These are phyloP conservation scores for Hemiprocne comata DNA, from an alignment of 2,113 vertebrate species.

Conservation along the genomic window DNA sequence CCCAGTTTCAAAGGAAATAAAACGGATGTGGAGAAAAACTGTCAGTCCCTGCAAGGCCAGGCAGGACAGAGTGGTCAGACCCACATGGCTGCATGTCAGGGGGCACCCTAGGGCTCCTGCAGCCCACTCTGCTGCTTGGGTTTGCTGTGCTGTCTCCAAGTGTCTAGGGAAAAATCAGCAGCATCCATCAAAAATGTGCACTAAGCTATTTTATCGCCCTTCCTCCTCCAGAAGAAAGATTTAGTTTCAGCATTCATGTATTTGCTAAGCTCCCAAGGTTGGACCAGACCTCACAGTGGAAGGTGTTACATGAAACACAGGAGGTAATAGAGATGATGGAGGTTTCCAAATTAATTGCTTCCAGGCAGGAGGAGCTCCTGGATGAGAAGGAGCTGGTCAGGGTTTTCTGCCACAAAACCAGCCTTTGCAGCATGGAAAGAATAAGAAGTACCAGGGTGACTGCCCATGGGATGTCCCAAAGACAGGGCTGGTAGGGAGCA, in stretches of 20 bases:
- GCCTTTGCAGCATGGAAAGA: background rate
- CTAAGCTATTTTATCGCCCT: background rate
- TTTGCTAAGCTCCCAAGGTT: background rate
- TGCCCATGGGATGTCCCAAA: background rate
- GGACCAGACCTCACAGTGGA: background rate
- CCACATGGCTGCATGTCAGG: rapidly evolving
- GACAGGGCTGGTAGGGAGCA: background rate
- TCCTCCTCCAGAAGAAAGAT: background rate
- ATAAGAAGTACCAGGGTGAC: background rate
- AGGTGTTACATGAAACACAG: rapidly evolving
- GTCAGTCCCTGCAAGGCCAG: rapidly evolving
- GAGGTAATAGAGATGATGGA: background rate
- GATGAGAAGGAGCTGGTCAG: background rate
- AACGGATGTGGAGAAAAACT: background rate
- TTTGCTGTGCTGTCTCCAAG: background rate
- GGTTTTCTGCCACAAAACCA: background rate
- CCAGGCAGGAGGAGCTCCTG: background rate
- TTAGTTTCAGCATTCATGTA: rapidly evolving
- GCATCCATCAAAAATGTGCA: background rate
- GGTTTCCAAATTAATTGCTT: background rate
- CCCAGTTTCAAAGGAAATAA: background rate
- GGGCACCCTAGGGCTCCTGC: background rate
- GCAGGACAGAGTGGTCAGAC: background rate
- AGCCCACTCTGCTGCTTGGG: background rate
- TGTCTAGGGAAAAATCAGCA: background rate